Percentiles rank a stretch among this genome's conserved stretches.
Evolutionary conservation across 2,888 invertebrate species (phyloP).

Genomic region (Drosophila incognita): DNA sequence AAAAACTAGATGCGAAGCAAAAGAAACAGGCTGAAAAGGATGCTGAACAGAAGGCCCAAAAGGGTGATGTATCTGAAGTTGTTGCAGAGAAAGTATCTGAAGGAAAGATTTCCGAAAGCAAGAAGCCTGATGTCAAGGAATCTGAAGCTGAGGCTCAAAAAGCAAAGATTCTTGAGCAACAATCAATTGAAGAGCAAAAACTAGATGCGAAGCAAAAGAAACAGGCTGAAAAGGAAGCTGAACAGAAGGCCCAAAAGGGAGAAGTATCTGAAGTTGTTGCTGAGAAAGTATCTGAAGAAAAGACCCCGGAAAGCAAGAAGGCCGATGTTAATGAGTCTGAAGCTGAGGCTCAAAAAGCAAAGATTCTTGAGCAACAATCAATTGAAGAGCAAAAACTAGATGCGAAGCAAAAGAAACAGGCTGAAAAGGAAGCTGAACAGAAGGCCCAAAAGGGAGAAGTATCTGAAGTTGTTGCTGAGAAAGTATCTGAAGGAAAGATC

Average conservation of each 20-base stretch:
- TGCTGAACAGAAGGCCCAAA: accelerated
- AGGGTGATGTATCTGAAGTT: neutral
- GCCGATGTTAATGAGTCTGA: constrained; percentile 27
- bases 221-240: neutral
- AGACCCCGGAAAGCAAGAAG: neutral
- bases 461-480: constrained; percentile 1
- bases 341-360: constrained; percentile 5
- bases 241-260: neutral
- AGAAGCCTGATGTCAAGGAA: no score
- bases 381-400: constrained; percentile 13
- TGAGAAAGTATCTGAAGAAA: constrained; percentile 5
- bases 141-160: neutral
- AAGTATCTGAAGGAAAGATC: neutral
- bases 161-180: neutral
- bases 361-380: constrained; percentile 2
- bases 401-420: neutral
- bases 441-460: constrained; percentile 1
- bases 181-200: neutral
- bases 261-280: constrained; percentile 7
- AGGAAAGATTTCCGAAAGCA: no score
- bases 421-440: neutral
- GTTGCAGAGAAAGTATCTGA: neutral
- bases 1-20: neutral
- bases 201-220: neutral
- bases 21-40: accelerated